Percentiles rank a stretch among this genome's conserved stretches.
phyloP scores from a whole-genome alignment of 2,797 vertebrate species.

The Sphenopsis melanotis region DNA sequence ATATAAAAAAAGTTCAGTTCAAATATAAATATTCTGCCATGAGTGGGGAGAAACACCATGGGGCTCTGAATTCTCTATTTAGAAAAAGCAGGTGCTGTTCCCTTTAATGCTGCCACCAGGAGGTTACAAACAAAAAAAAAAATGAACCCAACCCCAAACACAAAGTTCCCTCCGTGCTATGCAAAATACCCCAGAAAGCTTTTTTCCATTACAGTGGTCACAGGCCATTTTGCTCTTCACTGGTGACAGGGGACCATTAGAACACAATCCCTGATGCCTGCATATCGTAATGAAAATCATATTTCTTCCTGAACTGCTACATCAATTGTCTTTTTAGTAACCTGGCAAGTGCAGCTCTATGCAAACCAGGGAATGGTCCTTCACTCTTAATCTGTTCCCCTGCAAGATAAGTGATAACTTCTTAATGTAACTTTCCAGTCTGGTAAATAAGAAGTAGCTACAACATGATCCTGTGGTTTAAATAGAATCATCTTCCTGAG shows the following conservation, averaged over 20 bases:
- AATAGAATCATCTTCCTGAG: constrained; percentile 52
- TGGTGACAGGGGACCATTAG: constrained; percentile 41
- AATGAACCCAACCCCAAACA: neutral
- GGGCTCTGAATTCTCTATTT: neutral
- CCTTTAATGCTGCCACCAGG: neutral
- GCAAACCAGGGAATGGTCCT: constrained; percentile 57
- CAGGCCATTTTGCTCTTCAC: constrained; percentile 47
- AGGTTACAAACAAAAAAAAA: neutral
- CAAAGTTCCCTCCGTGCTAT: neutral
- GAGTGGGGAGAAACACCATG: neutral
- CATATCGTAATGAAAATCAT: constrained; percentile 62
- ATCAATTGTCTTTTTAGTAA: constrained; percentile 70
- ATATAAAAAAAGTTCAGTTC: neutral
- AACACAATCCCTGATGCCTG: constrained; percentile 40
- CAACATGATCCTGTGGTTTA: constrained; percentile 50
- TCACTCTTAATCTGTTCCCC: constrained; percentile 62
- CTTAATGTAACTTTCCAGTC: constrained; percentile 69
- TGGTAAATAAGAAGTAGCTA: constrained; percentile 64
- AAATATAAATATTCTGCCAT: neutral
- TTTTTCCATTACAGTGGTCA: constrained; percentile 56
- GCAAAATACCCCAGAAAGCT: constrained; percentile 20
- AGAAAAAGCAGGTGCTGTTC: neutral
- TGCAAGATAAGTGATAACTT: constrained; percentile 67
- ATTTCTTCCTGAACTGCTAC: constrained; percentile 60
- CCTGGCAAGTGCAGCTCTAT: constrained; percentile 55